These are phyloP conservation scores for Spinibarbus caldwelli DNA, from an alignment of 2,797 vertebrate species.

Conservation along the genomic window DNA sequence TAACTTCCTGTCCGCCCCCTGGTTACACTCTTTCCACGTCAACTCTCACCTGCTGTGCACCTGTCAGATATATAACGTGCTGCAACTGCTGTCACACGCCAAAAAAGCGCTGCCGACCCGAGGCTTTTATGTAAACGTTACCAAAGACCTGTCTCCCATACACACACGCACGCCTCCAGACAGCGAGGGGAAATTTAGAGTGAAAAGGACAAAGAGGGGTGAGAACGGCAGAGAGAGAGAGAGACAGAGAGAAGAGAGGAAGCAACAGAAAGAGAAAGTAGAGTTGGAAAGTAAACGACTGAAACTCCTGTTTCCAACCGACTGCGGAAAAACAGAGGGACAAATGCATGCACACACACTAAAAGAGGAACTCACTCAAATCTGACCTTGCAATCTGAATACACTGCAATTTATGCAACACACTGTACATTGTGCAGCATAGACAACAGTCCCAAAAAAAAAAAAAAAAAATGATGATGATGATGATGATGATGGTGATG, in stretches of 20 bases:
- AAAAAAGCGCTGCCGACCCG: conserved; percentile 26
- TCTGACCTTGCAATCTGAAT: not conserved
- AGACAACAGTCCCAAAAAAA: not conserved
- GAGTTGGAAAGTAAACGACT: conserved; percentile 49
- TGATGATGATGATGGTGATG: not conserved
- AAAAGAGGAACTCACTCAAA: not conserved
- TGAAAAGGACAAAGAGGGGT: conserved; percentile 33
- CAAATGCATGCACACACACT: conserved; percentile 4
- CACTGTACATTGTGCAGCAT: not conserved
- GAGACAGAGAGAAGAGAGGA: conserved; percentile 12
- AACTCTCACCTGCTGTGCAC: conserved; percentile 58
- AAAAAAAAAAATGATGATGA: not conserved
- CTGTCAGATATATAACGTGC: conserved; percentile 58
- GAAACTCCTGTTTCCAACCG: conserved; percentile 49
- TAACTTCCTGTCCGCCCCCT: conserved; percentile 43
- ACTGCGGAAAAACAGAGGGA: conserved; percentile 51
- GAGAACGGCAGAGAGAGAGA: conserved; percentile 15
- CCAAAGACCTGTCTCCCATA: conserved; percentile 34
- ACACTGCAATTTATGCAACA: not conserved
- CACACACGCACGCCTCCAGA: conserved; percentile 48
- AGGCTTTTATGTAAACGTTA: conserved; percentile 63
- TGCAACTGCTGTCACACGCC: conserved; percentile 50
- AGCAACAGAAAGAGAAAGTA: conserved; percentile 39
- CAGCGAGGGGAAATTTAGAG: conserved; percentile 50
- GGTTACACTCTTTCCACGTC: conserved; percentile 47